Evolutionary conservation across 2,797 vertebrate species (phyloP).

Genomic region (Fratercula arctica): DNA sequence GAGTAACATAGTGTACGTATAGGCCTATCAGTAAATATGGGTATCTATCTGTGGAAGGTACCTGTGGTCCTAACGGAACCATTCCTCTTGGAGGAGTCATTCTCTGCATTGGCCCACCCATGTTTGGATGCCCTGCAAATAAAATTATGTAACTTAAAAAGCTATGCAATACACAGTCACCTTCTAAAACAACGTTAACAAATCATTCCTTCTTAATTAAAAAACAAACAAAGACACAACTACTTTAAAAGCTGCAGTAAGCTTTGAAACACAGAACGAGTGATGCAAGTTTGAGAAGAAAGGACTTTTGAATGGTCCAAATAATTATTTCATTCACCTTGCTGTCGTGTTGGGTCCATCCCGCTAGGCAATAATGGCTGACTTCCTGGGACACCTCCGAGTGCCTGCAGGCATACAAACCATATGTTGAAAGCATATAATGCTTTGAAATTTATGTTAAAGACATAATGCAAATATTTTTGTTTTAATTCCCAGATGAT

Average conservation of each 20-base stretch:
- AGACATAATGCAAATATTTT: neutral
- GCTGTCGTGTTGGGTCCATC: constrained; percentile 96
- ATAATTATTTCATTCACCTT: constrained; percentile 78
- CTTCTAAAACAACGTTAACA: neutral
- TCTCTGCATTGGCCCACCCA: constrained; percentile 97
- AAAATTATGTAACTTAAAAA: neutral
- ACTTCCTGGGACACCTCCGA: constrained; percentile 92
- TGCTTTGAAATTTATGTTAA: neutral
- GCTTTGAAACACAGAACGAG: neutral
- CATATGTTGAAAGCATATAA: neutral
- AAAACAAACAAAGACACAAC: neutral
- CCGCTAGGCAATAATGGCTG: constrained; percentile 93
- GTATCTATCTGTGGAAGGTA: constrained; percentile 53
- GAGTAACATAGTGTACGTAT: neutral
- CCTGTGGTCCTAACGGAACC: constrained; percentile 96
- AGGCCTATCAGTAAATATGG: neutral
- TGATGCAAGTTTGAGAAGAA: neutral
- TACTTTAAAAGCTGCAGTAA: neutral
- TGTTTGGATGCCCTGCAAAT: constrained; percentile 91
- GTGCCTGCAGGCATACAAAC: constrained; percentile 79
- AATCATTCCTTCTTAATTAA: neutral
- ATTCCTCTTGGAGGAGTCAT: constrained; percentile 97
- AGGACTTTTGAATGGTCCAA: neutral
- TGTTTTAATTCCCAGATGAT: neutral
- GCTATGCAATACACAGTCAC: neutral